Evolutionary conservation across 2,888 invertebrate genomes (phyloP).

Genomic region (Sinotaia quadrata): DNA sequence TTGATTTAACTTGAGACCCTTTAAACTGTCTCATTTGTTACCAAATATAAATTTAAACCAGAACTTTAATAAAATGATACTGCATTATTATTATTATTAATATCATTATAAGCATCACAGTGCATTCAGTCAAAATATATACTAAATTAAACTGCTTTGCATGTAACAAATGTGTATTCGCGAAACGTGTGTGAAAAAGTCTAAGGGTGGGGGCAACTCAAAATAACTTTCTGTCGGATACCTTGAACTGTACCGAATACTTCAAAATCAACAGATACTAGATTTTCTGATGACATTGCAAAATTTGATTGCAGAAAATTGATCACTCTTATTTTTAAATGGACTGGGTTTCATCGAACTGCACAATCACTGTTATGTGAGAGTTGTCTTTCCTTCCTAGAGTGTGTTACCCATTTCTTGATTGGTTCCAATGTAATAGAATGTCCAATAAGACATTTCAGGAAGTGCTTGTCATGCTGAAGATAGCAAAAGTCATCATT

Average conservation of each 20-base stretch:
- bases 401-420: not conserved
- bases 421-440: not conserved
- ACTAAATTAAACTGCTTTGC: not conserved
- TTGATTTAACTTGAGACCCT: no score
- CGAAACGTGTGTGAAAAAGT: no score
- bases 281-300: slow-evolving; percentile 26
- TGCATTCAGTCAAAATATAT: not conserved
- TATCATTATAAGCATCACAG: not conserved
- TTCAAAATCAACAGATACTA: slow-evolving; percentile 59
- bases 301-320: not conserved
- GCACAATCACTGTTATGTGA: not conserved
- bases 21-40: no score
- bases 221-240: slow-evolving; percentile 39
- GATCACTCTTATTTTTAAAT: no score
- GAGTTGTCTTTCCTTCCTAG: not conserved
- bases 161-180: slow-evolving; percentile 28
- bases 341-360: no score
- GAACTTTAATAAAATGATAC: no score
- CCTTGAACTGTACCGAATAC: slow-evolving; percentile 64
- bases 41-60: no score
- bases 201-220: no score
- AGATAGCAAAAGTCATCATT: slow-evolving; percentile 1
- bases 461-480: slow-evolving; percentile 28
- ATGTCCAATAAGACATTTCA: not conserved
- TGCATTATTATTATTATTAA: no score